Base-by-base conservation (phyloP, 2,888 invertebrate species). In the Cybosia mesomella region DNA sequence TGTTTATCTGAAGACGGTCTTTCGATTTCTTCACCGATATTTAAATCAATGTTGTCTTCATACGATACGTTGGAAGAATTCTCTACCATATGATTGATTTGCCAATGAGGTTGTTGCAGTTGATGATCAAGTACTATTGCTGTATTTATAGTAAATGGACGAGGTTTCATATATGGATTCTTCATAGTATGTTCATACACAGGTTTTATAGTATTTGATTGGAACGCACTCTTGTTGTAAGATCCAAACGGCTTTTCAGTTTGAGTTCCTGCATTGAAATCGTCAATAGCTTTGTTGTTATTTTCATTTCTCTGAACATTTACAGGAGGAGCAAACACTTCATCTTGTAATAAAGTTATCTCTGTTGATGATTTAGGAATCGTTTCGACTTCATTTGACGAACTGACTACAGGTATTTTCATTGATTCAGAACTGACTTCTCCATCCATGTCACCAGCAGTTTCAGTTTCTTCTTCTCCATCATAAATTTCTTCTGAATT, bases 31-130 rank as follows among this genome's bases (percentile, higher is more conserved):
- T 95, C 95, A 18, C 95, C 95, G 67, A 91, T 91, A 77, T 95
- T 95, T 53, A 95, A 82, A 63, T 92, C 91, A 18, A 94, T 70
- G 71, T 87, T 92, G 28, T 94, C 94, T 87, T 94, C 94, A 77
- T 91, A 91, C 0, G 93, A 93, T 15, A 87, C 76, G 68, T 92
- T 94, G 11, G 91, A 91, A 1, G 86, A 76, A 72, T 95, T 95
- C 79, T 92, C 93, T 83, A 93, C 81, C 72, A 95, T 84, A 66
- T 95, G 90, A 80, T 95, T 95, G 28, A 95, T 95, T 77, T 95
- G 95, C 95, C 95, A 95, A 76, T 95, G 95, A 15, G 95, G 95
- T 80, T 94, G 94, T 70, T 95, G 95, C 55, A 94, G 75, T 75
- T 94, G 94, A 80, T 94, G 92, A 72, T 94, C 94, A 39, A 94